Evolutionary conservation across 2,888 invertebrate genomes (phyloP).

Genomic region (Cybosia mesomella): DNA sequence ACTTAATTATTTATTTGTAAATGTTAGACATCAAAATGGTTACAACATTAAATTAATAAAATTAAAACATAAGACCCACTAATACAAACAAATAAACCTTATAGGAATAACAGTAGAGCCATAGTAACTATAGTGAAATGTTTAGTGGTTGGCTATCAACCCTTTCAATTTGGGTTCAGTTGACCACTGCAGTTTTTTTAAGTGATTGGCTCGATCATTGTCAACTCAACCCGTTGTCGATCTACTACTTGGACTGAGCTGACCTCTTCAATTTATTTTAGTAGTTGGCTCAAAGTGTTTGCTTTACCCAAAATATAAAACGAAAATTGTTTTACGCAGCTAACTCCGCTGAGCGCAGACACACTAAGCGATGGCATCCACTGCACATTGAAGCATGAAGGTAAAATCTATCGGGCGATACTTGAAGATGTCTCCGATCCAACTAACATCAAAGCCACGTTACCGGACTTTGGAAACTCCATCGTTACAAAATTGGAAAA

Average conservation of each 20-base stretch:
- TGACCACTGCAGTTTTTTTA: no score
- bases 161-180: no score
- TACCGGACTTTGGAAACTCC: conserved; percentile 78
- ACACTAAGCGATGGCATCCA: conserved; percentile 72
- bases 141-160: no score
- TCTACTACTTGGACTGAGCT: neutral
- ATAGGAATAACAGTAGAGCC: no score
- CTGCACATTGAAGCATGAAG: conserved; percentile 76
- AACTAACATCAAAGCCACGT: conserved; percentile 63
- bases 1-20: no score
- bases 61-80: no score
- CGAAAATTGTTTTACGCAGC: conserved; percentile 51
- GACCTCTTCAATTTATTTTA: neutral
- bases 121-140: no score
- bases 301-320: neutral
- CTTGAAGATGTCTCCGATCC: conserved; percentile 68
- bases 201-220: no score
- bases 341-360: conserved; percentile 69
- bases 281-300: neutral
- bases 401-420: conserved; percentile 76
- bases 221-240: no score
- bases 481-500: conserved; percentile 72
- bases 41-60: no score
- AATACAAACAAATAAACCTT: no score
- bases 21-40: no score